Evolutionary conservation across 2,797 vertebrate genomes (phyloP).

Genomic region (Acanthurus lineatus): DNA sequence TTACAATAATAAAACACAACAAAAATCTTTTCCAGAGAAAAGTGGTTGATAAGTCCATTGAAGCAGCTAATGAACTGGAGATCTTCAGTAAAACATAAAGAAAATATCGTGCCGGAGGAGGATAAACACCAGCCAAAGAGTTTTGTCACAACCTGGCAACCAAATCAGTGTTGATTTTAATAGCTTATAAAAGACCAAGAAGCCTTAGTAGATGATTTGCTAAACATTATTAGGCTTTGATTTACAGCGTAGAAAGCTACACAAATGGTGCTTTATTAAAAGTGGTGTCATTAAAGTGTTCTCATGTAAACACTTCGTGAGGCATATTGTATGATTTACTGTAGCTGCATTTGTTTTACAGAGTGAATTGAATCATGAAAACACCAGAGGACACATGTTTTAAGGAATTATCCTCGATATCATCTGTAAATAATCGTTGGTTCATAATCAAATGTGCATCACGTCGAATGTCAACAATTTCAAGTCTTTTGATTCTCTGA

Average conservation of each 20-base stretch:
- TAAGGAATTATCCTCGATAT: conserved; percentile 3
- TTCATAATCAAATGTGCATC: conserved; percentile 10
- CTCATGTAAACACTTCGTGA: conserved; percentile 3
- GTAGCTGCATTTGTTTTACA: conserved; percentile 13
- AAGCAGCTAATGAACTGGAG: too few relatives aligned
- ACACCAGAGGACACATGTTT: not conserved
- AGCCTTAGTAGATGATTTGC: not conserved
- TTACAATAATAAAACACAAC: not conserved
- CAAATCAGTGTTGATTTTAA: conserved; percentile 1
- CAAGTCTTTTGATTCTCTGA: conserved; percentile 18
- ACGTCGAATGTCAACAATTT: conserved; percentile 27
- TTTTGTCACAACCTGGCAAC: conserved; percentile 34
- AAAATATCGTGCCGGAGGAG: too few relatives aligned
- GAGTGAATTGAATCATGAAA: not conserved
- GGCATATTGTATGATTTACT: not conserved
- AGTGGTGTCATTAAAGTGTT: not conserved
- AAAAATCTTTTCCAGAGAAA: too few relatives aligned
- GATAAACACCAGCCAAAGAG: conserved; percentile 5
- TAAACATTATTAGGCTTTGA: conserved; percentile 2
- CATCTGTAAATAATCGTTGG: conserved; percentile 19
- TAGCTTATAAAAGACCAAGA: conserved; percentile 1
- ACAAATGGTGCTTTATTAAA: not conserved
- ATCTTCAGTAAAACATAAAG: too few relatives aligned
- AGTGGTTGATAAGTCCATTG: too few relatives aligned
- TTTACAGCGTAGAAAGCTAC: not conserved